A percentile compares a stretch with the other conserved stretches of the same genome.
phyloP scores from a whole-genome alignment of 2,113 vertebrate genomes.

The Myiopsitta monachus region DNA sequence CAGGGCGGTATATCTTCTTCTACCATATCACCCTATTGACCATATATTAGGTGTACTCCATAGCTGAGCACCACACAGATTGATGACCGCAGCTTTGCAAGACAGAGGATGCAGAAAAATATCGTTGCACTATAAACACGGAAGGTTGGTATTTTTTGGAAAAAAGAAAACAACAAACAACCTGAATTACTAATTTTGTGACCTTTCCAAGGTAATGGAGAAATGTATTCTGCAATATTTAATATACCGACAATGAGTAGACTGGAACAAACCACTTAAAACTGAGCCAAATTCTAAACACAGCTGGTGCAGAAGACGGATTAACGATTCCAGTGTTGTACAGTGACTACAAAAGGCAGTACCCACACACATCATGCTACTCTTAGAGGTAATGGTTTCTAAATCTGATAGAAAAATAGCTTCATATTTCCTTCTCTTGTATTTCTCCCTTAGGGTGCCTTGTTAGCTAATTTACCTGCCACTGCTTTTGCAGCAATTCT shows the following conservation, averaged over 20 bases:
- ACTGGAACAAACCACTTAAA: background rate
- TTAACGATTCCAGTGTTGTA: background rate
- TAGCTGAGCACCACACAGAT: background rate
- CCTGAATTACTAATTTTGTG: background rate
- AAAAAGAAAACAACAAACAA: background rate
- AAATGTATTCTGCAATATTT: background rate
- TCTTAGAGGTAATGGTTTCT: background rate
- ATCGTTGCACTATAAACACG: background rate
- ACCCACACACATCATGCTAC: background rate
- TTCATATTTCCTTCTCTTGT: background rate
- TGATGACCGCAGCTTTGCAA: background rate
- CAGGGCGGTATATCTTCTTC: background rate
- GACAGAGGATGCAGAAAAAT: accelerated
- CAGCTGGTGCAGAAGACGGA: background rate
- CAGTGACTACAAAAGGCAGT: background rate
- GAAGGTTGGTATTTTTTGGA: background rate
- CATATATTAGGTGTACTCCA: background rate
- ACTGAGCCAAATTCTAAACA: background rate
- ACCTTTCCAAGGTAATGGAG: background rate
- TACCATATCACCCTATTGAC: background rate
- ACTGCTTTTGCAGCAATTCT: background rate
- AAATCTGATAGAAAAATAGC: slow-evolving; percentile 23
- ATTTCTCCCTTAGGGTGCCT: slow-evolving; percentile 5
- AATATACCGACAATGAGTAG: background rate
- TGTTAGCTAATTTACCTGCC: slow-evolving; percentile 16